phyloP scores from a whole-genome alignment of 1,140 invertebrate species.

The Arion vulgaris region DNA sequence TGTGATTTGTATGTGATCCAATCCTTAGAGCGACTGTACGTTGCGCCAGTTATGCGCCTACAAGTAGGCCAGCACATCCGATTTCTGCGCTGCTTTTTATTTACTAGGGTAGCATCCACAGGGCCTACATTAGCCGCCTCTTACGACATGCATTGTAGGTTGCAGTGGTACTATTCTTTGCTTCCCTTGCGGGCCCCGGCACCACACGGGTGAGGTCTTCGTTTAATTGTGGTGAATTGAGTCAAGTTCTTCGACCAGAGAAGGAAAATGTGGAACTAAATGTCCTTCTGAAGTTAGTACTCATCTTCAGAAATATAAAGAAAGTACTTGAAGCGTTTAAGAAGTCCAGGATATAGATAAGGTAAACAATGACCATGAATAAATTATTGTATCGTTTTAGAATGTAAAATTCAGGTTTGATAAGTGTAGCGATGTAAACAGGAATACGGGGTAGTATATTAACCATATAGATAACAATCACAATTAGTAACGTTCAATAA shows the following conservation, averaged over 20 bases:
- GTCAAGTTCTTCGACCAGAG: neutral
- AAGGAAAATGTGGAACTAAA: neutral
- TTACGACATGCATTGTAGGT: too few relatives aligned
- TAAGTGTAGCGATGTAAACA: neutral
- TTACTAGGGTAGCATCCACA: too few relatives aligned
- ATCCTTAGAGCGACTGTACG: too few relatives aligned
- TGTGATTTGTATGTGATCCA: too few relatives aligned
- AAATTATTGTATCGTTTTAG: slow-evolving; percentile 9
- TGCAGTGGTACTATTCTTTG: too few relatives aligned
- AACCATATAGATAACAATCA: neutral
- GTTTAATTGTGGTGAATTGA: too few relatives aligned
- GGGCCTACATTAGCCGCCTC: too few relatives aligned
- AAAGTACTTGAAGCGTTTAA: neutral
- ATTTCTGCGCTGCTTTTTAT: too few relatives aligned
- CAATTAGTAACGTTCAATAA: neutral
- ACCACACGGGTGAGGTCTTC: too few relatives aligned
- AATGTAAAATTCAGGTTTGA: neutral
- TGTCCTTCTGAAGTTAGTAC: neutral
- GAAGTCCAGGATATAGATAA: neutral
- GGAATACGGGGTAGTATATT: neutral
- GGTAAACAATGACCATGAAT: neutral
- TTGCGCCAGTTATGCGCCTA: too few relatives aligned
- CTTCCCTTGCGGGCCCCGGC: too few relatives aligned
- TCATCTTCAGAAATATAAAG: slow-evolving; percentile 14
- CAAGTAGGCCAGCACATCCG: too few relatives aligned